phyloP scores from a whole-genome alignment of 2,888 invertebrate genomes.

The Drosophila anomelani region DNA sequence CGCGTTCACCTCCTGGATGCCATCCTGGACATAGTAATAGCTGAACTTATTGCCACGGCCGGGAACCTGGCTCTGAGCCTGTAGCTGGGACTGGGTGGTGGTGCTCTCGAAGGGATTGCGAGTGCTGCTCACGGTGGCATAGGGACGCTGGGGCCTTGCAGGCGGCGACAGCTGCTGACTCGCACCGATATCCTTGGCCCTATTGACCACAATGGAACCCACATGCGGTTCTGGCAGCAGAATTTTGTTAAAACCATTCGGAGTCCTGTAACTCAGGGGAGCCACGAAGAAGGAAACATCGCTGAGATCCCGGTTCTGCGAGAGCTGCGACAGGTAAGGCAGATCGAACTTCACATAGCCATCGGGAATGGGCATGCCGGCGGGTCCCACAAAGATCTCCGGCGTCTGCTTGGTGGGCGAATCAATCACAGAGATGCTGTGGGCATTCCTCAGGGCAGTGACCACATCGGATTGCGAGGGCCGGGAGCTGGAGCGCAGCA shows the following conservation, averaged over 20 bases:
- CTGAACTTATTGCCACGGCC: constrained; percentile 81
- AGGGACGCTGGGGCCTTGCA: constrained; percentile 64
- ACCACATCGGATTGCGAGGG: constrained; percentile 90
- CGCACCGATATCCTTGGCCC: constrained; percentile 69
- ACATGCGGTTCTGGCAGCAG: constrained; percentile 94
- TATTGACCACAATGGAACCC: constrained; percentile 92
- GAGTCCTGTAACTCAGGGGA: constrained; percentile 93
- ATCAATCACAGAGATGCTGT: constrained; percentile 91
- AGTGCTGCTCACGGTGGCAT: constrained; percentile 46
- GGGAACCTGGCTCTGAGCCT: constrained; percentile 36
- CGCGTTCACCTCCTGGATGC: constrained; percentile 80
- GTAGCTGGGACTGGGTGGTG: constrained; percentile 37
- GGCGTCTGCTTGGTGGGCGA: constrained; percentile 89
- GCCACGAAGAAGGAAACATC: constrained; percentile 94
- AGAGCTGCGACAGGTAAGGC: constrained; percentile 89
- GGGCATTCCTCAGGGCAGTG: constrained; percentile 88
- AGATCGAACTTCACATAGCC: constrained; percentile 92
- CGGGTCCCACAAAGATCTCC: constrained; percentile 92
- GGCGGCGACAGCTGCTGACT: constrained; percentile 46
- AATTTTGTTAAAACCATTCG: constrained; percentile 93
- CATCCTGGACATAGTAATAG: constrained; percentile 80
- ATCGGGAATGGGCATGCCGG: constrained; percentile 89
- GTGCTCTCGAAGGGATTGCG: constrained; percentile 66
- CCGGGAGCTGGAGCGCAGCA: constrained; percentile 85
- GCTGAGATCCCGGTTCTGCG: constrained; percentile 87